Conservation (phyloP, 2,113 vertebrate genomes). For the Ammodytes marinus region DNA sequence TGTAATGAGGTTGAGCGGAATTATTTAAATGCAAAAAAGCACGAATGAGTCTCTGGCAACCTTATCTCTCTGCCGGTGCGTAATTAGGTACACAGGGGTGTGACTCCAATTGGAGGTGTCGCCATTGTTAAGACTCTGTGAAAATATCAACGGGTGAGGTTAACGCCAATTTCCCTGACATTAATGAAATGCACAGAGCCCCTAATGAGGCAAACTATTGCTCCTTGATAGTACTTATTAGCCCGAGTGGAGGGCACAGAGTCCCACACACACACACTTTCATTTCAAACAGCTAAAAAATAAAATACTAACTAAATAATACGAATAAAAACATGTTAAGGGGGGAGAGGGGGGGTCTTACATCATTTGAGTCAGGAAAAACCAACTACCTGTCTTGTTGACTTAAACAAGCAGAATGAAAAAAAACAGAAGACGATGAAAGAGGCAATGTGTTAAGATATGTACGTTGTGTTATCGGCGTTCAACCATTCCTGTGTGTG, state of each 20-base stretch:
- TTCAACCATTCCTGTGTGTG: background rate
- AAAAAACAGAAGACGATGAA: slow-evolving; percentile 76
- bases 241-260: slow-evolving; percentile 91
- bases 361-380: slow-evolving; percentile 90
- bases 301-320: slow-evolving; percentile 47
- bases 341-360: slow-evolving; percentile 92
- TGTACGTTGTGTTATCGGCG: background rate
- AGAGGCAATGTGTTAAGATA: slow-evolving; percentile 42
- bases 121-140: slow-evolving; percentile 94
- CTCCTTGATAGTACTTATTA: slow-evolving; percentile 99
- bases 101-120: slow-evolving; percentile 97
- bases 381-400: slow-evolving; percentile 90
- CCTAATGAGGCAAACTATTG: slow-evolving; percentile 98
- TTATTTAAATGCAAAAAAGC: slow-evolving; percentile 65
- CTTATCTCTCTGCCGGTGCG: slow-evolving; percentile 88
- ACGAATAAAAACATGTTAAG: slow-evolving; percentile 61
- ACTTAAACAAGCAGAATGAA: slow-evolving; percentile 86
- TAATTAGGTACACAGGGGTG: slow-evolving; percentile 98
- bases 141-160: slow-evolving; percentile 97
- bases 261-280: slow-evolving; percentile 87
- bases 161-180: slow-evolving; percentile 97
- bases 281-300: slow-evolving; percentile 94
- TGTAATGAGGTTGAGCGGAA: slow-evolving; percentile 55
- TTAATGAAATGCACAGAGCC: slow-evolving; percentile 98
- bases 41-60: slow-evolving; percentile 86